These are phyloP conservation scores for Pseudococcus longispinus DNA, from an alignment of 2,888 invertebrate genomes.

Conservation along the genomic window DNA sequence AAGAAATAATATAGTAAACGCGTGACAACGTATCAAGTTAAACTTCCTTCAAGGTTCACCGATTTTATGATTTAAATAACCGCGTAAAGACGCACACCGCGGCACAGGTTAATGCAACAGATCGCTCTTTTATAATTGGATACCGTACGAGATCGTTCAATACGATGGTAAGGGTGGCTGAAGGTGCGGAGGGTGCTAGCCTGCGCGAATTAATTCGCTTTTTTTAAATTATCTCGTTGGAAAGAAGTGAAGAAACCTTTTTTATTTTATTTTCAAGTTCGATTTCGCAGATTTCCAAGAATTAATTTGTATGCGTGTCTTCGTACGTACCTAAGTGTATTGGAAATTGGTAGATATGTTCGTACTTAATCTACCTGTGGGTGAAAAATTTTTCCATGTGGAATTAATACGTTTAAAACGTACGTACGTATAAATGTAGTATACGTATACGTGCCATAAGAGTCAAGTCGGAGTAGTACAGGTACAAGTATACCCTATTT, in stretches of 20 bases:
- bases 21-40: slow-evolving; percentile 41
- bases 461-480: not conserved
- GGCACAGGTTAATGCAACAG: slow-evolving; percentile 14
- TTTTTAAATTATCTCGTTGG: not conserved
- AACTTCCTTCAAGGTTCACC: slow-evolving; percentile 36
- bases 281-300: not conserved
- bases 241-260: not conserved
- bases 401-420: slow-evolving; percentile 33
- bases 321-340: not conserved
- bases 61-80: slow-evolving; percentile 42
- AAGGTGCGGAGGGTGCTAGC: not conserved
- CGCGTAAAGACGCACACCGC: not conserved
- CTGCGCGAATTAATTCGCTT: slow-evolving; percentile 6
- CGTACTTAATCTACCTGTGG: not conserved
- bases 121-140: slow-evolving; percentile 17
- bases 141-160: not conserved
- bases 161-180: not conserved
- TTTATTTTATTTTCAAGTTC: not conserved
- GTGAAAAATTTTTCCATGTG: slow-evolving; percentile 20
- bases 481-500: no score
- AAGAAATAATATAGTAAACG: slow-evolving; percentile 25
- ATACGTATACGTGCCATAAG: no score
- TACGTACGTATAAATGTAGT: no score
- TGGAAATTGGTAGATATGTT: not conserved
- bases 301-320: not conserved